Base-by-base conservation (phyloP, 53 echinoderm and acorn worm genomes). In the Luidia sarsii region DNA sequence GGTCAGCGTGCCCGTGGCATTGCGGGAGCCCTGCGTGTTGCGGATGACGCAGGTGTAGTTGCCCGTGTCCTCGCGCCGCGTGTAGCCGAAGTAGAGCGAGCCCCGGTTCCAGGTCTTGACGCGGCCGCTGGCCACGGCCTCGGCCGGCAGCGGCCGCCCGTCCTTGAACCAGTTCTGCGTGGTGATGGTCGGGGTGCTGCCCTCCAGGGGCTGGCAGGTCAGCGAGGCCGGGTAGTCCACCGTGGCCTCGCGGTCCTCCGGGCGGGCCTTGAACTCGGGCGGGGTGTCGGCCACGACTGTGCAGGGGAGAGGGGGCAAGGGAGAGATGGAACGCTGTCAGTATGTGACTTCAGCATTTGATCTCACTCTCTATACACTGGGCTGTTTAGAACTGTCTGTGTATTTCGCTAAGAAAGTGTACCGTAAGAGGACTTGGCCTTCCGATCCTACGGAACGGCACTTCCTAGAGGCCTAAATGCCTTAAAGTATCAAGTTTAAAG, bases 151-250 rank as follows among this genome's bases (percentile, higher is more conserved):
- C 8, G 99, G 94, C 49, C 70, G 23, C n/a, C 91, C 91, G 45
- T 99, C 75, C 70, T 94, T 94, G 36, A 82, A 65, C 99, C 99
- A 99, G 64, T 75, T 99, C 32, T 73, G 64, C 24, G 80, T 65
- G 2, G 91, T 99, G 35, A 99, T 84, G 13, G 64, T 37, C 0
- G 93, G 99, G 11, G 89, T 77, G 34, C 80, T 91, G n/a, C 65
- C 71, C 1, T 91, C 99, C 27, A 81, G 65, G 15, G 83, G 86
- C 16, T 32, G 39, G 64, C 99, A 99, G 11, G 24, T 53, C 41
- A 99, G 75, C 22, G 39, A 79, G 16, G 82, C 79, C 24, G 67
- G 35, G 16, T 18, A 43, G 53, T 91, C 91, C 20, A 89, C 43
- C 9, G 19, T 29, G 29, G 90, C 39, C 22, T 83, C 82, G 3